Percentiles rank a stretch among this genome's conserved stretches.
Evolutionary conservation across 2,888 invertebrate species (phyloP).

Genomic region (Drosophila pegasa): DNA sequence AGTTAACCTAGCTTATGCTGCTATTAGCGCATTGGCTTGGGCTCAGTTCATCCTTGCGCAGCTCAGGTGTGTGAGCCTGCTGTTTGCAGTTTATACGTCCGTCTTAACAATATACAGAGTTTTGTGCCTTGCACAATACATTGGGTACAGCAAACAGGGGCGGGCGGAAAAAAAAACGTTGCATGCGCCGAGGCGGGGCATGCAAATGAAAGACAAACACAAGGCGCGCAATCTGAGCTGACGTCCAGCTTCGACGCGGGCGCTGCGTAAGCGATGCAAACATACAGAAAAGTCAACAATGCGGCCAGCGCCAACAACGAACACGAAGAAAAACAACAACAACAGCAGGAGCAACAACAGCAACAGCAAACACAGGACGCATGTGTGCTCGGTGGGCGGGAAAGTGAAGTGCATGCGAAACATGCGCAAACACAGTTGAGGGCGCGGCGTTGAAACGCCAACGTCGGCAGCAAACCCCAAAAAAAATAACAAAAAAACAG

Average conservation of each 20-base stretch:
- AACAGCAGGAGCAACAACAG: constrained; percentile 33
- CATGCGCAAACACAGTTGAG: constrained; percentile 66
- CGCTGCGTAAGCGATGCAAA: constrained; percentile 73
- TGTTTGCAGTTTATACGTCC: constrained; percentile 18
- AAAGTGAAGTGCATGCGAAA: constrained; percentile 43
- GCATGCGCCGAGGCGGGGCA: constrained; percentile 60
- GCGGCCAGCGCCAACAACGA: constrained; percentile 33
- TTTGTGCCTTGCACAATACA: constrained; percentile 13
- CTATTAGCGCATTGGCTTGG: background rate
- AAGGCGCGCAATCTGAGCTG: constrained; percentile 22
- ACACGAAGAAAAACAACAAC: constrained; percentile 31
- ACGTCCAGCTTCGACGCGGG: constrained; percentile 37
- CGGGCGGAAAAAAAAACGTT: constrained; percentile 32
- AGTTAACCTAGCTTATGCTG: background rate
- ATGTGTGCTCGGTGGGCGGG: constrained; percentile 35
- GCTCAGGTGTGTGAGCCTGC: background rate
- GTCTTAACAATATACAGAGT: constrained; percentile 10
- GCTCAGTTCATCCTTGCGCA: background rate
- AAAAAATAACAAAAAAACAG: constrained; percentile 19
- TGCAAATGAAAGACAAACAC: constrained; percentile 75
- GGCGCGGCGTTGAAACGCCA: constrained; percentile 52
- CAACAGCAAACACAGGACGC: constrained; percentile 47
- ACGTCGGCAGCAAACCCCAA: constrained; percentile 60
- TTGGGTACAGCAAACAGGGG: constrained; percentile 35
- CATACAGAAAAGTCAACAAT: constrained; percentile 66